phyloP scores from a whole-genome alignment of 2,797 vertebrate species.

The Typhlichthys subterraneus region DNA sequence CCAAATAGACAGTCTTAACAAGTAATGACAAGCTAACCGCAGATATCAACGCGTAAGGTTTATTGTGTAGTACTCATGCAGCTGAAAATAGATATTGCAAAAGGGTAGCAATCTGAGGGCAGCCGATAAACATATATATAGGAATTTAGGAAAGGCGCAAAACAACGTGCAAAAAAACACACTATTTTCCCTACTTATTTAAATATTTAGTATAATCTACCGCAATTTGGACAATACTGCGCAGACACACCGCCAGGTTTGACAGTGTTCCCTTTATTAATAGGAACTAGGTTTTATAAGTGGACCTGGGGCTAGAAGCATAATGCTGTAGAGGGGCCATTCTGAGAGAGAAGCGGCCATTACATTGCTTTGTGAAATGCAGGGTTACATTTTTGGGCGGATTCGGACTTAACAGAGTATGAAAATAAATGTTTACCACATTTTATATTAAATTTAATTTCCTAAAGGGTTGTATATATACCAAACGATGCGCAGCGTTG shows the following conservation, averaged over 20 bases:
- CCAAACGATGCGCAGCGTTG: too few species aligned
- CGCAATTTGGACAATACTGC: too few species aligned
- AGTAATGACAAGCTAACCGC: conserved; percentile 54
- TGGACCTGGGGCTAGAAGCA: conserved; percentile 68
- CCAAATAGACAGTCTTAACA: conserved; percentile 38
- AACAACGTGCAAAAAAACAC: too few species aligned
- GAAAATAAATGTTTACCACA: background rate
- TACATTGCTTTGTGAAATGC: conserved; percentile 59
- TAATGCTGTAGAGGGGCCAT: conserved; percentile 45
- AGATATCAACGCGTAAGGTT: conserved; percentile 46
- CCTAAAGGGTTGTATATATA: too few species aligned
- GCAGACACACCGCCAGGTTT: conserved; percentile 38
- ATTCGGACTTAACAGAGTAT: conserved; percentile 70
- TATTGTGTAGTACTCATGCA: too few species aligned
- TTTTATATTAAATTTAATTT: conserved; percentile 13
- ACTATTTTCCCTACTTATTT: too few species aligned
- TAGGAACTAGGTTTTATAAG: conserved; percentile 64
- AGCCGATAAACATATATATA: too few species aligned
- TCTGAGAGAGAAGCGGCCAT: conserved; percentile 51
- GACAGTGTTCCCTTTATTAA: conserved; percentile 57
- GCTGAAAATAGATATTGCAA: too few species aligned
- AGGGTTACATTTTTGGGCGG: conserved; percentile 73
- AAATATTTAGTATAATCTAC: too few species aligned
- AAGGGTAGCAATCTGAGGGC: too few species aligned
- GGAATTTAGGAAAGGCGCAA: too few species aligned